Percentiles rank a stretch among this genome's conserved stretches.
Conservation (phyloP, 2,113 vertebrate genomes). For the Hippotragus niger region DNA sequence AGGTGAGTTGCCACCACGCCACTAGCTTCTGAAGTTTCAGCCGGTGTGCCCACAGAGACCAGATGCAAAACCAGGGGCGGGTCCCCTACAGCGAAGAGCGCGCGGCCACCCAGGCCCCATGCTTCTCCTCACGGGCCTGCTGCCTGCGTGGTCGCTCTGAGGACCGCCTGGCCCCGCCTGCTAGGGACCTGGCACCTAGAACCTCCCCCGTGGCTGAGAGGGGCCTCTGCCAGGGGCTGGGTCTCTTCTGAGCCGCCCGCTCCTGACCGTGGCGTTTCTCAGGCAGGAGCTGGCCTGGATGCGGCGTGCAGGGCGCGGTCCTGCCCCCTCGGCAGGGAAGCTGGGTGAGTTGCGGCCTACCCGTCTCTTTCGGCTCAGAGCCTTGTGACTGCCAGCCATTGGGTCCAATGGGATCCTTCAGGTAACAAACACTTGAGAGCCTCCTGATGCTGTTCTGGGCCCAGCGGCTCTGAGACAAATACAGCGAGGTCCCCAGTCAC, state of each 20-base stretch:
- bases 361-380: neutral
- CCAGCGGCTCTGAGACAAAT: neutral
- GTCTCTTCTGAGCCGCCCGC: neutral
- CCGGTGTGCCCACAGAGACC: neutral
- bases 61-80: neutral
- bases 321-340: too few relatives aligned
- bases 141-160: neutral
- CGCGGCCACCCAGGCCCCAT: rapidly evolving
- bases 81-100: rapidly evolving
- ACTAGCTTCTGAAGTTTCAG: neutral
- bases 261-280: neutral
- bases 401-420: neutral
- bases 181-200: neutral
- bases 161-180: too few relatives aligned
- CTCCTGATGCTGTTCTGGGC: neutral
- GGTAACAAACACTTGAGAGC: neutral
- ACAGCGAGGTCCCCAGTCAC: neutral
- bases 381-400: neutral
- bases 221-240: too few relatives aligned
- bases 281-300: too few relatives aligned
- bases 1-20: rapidly evolving
- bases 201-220: neutral
- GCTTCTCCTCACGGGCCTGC: neutral
- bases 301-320: neutral
- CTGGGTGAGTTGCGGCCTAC: neutral